Evolutionary conservation across 2,888 invertebrate species (phyloP), one percentile per base, ranked within the genome.

Genomic region (Spisula solida): DNA sequence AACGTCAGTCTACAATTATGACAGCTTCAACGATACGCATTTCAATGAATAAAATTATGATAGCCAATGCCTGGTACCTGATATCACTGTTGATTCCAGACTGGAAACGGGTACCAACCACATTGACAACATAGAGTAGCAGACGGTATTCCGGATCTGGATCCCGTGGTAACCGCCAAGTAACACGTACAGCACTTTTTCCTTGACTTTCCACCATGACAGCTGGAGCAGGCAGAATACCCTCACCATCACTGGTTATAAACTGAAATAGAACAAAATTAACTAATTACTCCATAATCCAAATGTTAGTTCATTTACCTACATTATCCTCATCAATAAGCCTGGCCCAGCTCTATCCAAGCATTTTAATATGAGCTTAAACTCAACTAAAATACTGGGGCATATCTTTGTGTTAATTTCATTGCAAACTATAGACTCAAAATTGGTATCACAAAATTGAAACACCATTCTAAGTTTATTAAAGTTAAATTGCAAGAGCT

Each of bases 11-110:
- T n/a, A n/a, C n/a, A n/a, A n/a, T n/a, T n/a, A n/a, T n/a, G n/a
- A n/a, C n/a, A n/a, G n/a, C n/a, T n/a, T n/a, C n/a, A n/a, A n/a
- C n/a, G n/a, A n/a, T n/a, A n/a, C 41, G 2, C 41, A 41, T 41
- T 41, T 5, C 8, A 8, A 41, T 41, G 41, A 41, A 41, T 41
- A 41, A 41, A 41, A 5, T 41, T 14, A 60, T 60, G 6, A 60
- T 60, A 5, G 14, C 1, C 16, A 60, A 60, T 20, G n/a, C 10
- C n/a, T 25, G 25, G 60, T 86, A 96, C 96, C 96, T 96, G 90
- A 96, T 95, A 90, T 96, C 95, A 91, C 96, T 96, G 93, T 95
- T 95, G 70, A 96, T 94, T 0, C 94, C 93, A 34, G 93, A 92
- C 66, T 94, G 91, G 90, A 96, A 96, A 70, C 93, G 92, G 56